A percentile compares a stretch with the other conserved stretches of the same genome.
Evolutionary conservation across 2,888 invertebrate species (phyloP).

Genomic region (Sinohyriopsis cumingii): DNA sequence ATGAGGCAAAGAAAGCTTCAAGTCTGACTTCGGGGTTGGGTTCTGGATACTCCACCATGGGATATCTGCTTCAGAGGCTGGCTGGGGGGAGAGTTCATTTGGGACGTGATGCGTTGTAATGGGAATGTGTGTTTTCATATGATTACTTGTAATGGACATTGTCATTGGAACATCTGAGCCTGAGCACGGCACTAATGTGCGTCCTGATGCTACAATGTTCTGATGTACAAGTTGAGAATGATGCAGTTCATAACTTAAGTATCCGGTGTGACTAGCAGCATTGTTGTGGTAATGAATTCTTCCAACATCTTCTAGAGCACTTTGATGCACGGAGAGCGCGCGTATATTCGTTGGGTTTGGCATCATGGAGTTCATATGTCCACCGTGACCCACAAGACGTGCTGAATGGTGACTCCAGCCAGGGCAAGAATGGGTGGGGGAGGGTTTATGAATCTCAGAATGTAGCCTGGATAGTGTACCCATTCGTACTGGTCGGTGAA

Average conservation of each 20-base stretch:
- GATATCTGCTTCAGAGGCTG: conserved; percentile 59
- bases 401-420: conserved; percentile 31
- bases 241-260: conserved; percentile 56
- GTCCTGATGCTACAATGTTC: conserved; percentile 54
- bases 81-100: conserved; percentile 60
- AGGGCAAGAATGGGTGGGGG: conserved; percentile 26
- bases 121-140: conserved; percentile 25
- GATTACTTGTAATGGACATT: conserved; percentile 19
- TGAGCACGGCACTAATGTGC: conserved; percentile 36
- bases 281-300: conserved; percentile 15
- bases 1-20: conserved; percentile 33
- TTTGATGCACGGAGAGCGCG: conserved; percentile 17
- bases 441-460: conserved; percentile 26
- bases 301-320: conserved; percentile 24
- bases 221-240: conserved; percentile 57
- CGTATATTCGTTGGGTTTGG: conserved; percentile 7
- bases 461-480: too few relatives aligned
- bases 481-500: too few relatives aligned
- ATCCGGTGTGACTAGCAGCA: conserved; percentile 15
- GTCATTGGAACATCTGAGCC: conserved; percentile 8
- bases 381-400: conserved; percentile 8
- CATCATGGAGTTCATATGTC: conserved; percentile 16
- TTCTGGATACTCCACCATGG: conserved; percentile 63
- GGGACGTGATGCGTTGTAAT: conserved; percentile 22
- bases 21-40: conserved; percentile 35